phyloP scores from a whole-genome alignment of 2,888 invertebrate genomes.

The Frankliniella intonsa region DNA sequence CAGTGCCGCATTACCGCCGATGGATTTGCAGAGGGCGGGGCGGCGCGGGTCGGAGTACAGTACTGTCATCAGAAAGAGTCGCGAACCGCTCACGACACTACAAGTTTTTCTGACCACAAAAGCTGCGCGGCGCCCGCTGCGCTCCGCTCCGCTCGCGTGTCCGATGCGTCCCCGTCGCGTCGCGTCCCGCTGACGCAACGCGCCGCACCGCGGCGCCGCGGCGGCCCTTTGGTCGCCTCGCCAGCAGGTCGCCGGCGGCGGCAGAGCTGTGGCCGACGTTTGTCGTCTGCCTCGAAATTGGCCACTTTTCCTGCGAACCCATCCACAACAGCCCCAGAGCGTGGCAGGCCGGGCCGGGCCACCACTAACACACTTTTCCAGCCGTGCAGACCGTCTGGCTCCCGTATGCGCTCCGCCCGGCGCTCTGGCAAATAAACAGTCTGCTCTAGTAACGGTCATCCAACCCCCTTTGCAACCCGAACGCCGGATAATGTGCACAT shows the following conservation, averaged over 20 bases:
- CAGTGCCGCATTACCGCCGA: too few species aligned
- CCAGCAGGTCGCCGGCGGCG: not conserved
- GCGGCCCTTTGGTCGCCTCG: too few species aligned
- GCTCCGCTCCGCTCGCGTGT: too few species aligned
- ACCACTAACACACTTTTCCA: constrained; percentile 2
- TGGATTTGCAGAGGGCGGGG: too few species aligned
- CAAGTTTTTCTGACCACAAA: too few species aligned
- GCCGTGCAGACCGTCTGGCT: not conserved
- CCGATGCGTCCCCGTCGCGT: too few species aligned
- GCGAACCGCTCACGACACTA: too few species aligned
- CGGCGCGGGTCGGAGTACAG: too few species aligned
- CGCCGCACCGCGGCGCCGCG: too few species aligned
- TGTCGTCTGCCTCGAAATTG: not conserved
- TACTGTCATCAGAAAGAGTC: too few species aligned
- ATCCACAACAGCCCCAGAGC: not conserved
- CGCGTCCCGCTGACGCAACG: too few species aligned
- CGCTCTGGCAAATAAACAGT: not conserved
- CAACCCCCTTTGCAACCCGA: not conserved
- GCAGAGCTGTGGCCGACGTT: not conserved
- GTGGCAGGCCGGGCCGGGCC: not conserved
- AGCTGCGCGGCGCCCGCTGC: too few species aligned
- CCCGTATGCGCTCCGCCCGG: not conserved
- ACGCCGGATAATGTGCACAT: not conserved
- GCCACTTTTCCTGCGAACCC: not conserved
- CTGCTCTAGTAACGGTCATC: not conserved